Conservation (phyloP, 2,113 vertebrate species). For the Caretta caretta region DNA sequence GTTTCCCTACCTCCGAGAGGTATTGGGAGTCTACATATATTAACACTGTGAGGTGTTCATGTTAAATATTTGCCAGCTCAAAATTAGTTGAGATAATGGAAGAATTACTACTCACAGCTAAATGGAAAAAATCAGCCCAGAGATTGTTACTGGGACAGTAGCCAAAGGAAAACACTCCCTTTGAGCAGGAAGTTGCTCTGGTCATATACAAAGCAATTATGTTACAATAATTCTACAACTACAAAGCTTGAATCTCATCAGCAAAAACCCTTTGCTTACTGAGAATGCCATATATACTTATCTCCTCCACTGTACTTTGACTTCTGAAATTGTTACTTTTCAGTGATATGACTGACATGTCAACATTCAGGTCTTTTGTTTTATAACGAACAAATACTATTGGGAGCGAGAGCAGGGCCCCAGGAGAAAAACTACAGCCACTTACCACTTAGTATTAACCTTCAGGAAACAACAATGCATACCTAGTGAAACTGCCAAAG, state of each 20-base stretch:
- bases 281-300: not conserved
- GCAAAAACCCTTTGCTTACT: not conserved
- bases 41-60: not conserved
- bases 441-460: conserved; percentile 32
- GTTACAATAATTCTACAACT: not conserved
- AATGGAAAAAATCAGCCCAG: not conserved
- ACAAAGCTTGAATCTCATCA: not conserved
- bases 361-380: not conserved
- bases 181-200: not conserved
- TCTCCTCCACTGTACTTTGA: not conserved
- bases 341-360: not conserved
- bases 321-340: not conserved
- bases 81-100: not conserved
- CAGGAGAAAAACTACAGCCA: not conserved
- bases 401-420: not conserved
- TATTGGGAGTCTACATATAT: not conserved
- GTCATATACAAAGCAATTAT: not conserved
- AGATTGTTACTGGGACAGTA: not conserved
- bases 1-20: not conserved
- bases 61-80: not conserved
- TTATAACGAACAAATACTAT: rapidly evolving
- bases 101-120: not conserved
- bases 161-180: not conserved
- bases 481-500: not conserved
- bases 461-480: conserved; percentile 28